Evolutionary conservation across 2,113 vertebrate species (phyloP).

Genomic region (Plestiodon gilberti): DNA sequence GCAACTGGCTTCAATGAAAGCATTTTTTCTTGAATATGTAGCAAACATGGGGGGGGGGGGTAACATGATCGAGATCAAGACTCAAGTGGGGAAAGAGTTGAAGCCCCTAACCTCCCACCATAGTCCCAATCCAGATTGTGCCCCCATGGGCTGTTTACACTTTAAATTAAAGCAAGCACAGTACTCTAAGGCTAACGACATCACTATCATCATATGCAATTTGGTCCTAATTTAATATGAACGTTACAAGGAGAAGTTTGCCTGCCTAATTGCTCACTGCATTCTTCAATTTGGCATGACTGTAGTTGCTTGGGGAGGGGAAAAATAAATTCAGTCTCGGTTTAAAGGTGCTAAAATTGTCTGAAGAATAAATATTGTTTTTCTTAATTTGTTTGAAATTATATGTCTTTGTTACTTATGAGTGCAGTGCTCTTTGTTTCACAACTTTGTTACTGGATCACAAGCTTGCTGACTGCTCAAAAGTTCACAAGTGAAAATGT

Average conservation of each 20-base stretch:
- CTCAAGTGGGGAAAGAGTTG: conserved; percentile 13
- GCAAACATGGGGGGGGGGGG: neutral
- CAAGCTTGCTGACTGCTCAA: neutral
- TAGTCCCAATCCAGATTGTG: too few species aligned
- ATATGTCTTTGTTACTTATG: conserved; percentile 7
- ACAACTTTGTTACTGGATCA: conserved; percentile 3
- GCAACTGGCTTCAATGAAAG: neutral
- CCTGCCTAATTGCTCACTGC: conserved; percentile 28
- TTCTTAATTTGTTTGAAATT: conserved; percentile 30
- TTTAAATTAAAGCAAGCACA: too few species aligned
- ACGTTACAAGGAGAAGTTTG: conserved; percentile 32
- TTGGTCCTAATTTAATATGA: neutral
- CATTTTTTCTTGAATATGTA: neutral
- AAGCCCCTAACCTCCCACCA: neutral
- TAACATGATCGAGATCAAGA: neutral
- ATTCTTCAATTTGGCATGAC: conserved; percentile 36
- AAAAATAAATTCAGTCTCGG: conserved; percentile 27
- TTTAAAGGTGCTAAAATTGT: conserved; percentile 27
- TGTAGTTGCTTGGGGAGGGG: conserved; percentile 5
- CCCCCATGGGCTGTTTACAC: too few species aligned
- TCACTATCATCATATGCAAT: too few species aligned
- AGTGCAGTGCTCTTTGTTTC: conserved; percentile 9
- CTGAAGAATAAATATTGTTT: conserved; percentile 39
- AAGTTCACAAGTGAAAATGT: conserved; percentile 1
- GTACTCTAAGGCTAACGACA: too few species aligned